These are phyloP conservation scores for Stomatorhinus walkeri DNA, from an alignment of 2,797 vertebrate species.

Conservation along the genomic window DNA sequence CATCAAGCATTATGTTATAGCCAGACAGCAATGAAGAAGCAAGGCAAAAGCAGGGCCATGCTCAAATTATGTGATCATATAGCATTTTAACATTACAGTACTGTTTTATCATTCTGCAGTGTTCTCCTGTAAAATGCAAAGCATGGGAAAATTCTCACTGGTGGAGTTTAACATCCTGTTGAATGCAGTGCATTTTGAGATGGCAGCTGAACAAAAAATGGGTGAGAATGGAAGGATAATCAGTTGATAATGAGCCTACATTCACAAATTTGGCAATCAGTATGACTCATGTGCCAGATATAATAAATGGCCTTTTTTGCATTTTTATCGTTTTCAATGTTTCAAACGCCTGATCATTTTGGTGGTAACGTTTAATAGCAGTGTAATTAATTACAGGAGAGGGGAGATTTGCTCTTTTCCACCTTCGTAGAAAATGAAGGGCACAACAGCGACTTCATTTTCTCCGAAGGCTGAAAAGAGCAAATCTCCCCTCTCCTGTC, in stretches of 20 bases:
- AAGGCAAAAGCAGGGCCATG: neutral
- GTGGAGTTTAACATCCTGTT: neutral
- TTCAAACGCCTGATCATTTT: neutral
- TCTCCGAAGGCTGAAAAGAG: no score
- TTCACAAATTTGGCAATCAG: neutral
- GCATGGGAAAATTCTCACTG: neutral
- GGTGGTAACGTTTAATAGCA: neutral
- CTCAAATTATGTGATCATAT: neutral
- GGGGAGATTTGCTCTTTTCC: no score
- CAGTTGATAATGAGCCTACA: neutral
- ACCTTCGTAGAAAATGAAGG: no score
- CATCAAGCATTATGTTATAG: neutral
- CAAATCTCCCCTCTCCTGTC: no score
- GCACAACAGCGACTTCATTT: no score
- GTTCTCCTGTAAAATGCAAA: neutral
- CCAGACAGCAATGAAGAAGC: neutral
- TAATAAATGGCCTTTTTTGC: neutral
- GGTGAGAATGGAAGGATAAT: neutral
- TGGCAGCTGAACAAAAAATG: neutral
- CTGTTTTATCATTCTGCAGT: neutral
- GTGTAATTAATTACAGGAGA: no score
- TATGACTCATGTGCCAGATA: neutral
- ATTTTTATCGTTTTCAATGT: neutral
- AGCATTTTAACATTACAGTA: neutral
- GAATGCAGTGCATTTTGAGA: neutral